phyloP scores from a whole-genome alignment of 2,113 vertebrate genomes.

The Coregonus clupeaformis region DNA sequence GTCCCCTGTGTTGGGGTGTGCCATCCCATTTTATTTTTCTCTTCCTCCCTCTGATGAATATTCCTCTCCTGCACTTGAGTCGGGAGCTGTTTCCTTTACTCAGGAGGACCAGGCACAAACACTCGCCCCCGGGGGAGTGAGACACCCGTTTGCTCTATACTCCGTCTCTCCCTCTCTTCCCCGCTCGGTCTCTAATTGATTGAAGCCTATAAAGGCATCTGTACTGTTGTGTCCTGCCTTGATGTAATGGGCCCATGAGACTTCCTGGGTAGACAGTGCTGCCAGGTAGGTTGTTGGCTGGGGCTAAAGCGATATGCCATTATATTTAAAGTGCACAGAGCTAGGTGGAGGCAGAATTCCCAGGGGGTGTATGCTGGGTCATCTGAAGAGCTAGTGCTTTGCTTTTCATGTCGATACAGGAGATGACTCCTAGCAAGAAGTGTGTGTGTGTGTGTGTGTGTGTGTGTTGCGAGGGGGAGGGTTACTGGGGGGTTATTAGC shows the following conservation, averaged over 20 bases:
- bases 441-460: conserved; percentile 1
- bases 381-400: not conserved
- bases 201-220: conserved; percentile 6
- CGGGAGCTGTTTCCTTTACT: conserved; percentile 1
- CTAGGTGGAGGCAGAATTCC: conserved; percentile 3
- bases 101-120: not conserved
- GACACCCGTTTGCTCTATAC: not conserved
- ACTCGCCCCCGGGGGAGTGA: not conserved
- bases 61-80: conserved; percentile 6
- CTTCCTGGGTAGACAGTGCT: not conserved
- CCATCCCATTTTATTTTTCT: conserved; percentile 5
- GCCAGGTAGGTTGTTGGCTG: conserved; percentile 13
- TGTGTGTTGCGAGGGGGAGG: not conserved
- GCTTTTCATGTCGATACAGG: not conserved
- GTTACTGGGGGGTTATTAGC: no score
- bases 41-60: not conserved
- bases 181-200: conserved; percentile 12
- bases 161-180: not conserved
- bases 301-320: conserved; percentile 8
- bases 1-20: conserved; percentile 8
- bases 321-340: conserved; percentile 17
- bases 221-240: conserved; percentile 6
- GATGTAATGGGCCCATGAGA: conserved; percentile 9
- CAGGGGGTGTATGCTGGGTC: not conserved
- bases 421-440: not conserved